Conservation (phyloP, 2,888 invertebrate genomes). For the Erebia aethiops region DNA sequence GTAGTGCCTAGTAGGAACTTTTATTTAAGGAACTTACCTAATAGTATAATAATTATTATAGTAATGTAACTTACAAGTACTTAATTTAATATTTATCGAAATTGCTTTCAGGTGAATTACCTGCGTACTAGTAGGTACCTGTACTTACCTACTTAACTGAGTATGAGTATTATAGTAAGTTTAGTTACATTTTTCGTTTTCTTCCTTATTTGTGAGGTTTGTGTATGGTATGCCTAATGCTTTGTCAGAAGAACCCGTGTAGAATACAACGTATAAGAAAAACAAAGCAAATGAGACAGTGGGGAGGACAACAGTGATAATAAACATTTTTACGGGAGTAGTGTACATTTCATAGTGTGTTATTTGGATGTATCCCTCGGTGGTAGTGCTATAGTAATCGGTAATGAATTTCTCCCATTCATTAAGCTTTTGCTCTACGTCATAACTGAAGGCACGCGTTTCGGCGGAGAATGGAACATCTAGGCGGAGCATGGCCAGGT, state of each 20-base stretch:
- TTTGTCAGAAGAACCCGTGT: conserved; percentile 34
- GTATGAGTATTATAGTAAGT: neutral
- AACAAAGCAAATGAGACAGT: conserved; percentile 39
- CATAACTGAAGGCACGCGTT: conserved; percentile 18
- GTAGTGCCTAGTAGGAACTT: neutral
- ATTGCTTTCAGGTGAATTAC: too few relatives aligned
- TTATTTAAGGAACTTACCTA: neutral
- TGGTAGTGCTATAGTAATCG: neutral
- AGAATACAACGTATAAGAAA: conserved; percentile 41
- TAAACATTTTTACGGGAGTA: conserved; percentile 39
- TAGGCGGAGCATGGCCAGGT: conserved; percentile 33
- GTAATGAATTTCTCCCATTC: conserved; percentile 32
- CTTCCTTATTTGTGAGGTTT: conserved; percentile 32
- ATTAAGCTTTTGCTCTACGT: conserved; percentile 28
- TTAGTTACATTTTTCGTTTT: conserved; percentile 15
- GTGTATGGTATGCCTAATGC: conserved; percentile 34
- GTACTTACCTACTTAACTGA: too few relatives aligned
- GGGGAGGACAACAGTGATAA: conserved; percentile 39
- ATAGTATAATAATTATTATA: too few relatives aligned
- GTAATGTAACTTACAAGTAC: too few relatives aligned
- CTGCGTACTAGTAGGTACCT: too few relatives aligned
- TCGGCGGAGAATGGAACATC: conserved; percentile 30
- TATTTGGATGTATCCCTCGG: conserved; percentile 6
- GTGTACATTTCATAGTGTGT: conserved; percentile 32
- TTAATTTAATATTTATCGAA: too few relatives aligned